Percentiles rank a stretch among this genome's conserved stretches.
Evolutionary conservation across 2,888 invertebrate species (phyloP).

Genomic region (Watsonalla binaria): DNA sequence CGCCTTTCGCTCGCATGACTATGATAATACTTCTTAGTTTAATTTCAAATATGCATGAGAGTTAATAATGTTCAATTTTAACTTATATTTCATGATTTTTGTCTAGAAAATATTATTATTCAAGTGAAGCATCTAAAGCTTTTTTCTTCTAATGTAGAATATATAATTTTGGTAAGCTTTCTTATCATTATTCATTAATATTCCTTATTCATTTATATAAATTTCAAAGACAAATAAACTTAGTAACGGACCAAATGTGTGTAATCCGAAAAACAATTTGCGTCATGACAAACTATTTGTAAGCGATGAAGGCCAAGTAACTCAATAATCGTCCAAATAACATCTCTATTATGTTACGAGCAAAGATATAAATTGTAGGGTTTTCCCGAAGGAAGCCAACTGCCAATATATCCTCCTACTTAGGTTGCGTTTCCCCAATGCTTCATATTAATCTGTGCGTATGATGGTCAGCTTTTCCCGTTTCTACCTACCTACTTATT

Average conservation of each 20-base stretch:
- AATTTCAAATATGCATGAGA: no score
- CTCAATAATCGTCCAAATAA: neutral
- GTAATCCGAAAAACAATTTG: neutral
- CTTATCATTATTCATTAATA: no score
- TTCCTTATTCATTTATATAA: no score
- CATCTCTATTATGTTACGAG: neutral
- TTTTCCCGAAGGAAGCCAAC: slow-evolving; percentile 24
- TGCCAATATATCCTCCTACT: slow-evolving; percentile 33
- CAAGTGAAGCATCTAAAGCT: no score
- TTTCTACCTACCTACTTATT: slow-evolving; percentile 3
- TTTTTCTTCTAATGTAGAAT: no score
- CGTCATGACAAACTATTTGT: neutral
- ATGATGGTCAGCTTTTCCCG: slow-evolving; percentile 34
- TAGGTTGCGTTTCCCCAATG: slow-evolving; percentile 38
- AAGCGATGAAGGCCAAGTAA: neutral
- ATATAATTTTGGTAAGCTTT: no score
- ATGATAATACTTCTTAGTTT: no score
- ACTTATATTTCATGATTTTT: no score
- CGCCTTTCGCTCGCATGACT: no score
- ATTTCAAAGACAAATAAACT: no score
- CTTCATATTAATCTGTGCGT: slow-evolving; percentile 46
- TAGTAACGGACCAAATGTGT: neutral
- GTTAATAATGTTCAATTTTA: no score
- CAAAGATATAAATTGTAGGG: slow-evolving; percentile 8
- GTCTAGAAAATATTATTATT: no score